Evolutionary conservation across 2,113 vertebrate genomes (phyloP).

Genomic region (Laticauda colubrina): DNA sequence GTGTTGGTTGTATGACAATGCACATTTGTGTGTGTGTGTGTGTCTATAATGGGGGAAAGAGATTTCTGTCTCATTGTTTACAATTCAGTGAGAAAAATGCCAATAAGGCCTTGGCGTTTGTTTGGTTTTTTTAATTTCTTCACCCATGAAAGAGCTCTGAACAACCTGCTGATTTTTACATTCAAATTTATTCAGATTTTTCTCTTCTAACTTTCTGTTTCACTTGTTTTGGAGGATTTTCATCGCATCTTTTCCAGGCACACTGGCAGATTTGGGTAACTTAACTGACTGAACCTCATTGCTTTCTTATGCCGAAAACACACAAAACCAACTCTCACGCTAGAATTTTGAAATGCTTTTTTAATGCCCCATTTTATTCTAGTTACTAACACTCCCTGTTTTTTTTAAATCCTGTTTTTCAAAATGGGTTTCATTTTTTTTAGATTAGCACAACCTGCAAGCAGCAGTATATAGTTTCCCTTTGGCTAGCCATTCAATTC

Average conservation of each 20-base stretch:
- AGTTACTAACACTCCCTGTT: background rate
- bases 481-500: background rate
- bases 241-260: conserved; percentile 10
- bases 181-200: conserved; percentile 44
- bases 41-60: conserved; percentile 26
- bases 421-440: background rate
- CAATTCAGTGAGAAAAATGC: conserved; percentile 49
- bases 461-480: background rate
- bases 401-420: background rate
- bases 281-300: conserved; percentile 22
- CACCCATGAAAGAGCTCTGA: conserved; percentile 67
- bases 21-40: conserved; percentile 47
- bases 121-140: conserved; percentile 1
- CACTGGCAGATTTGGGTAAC: background rate
- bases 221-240: conserved; percentile 41
- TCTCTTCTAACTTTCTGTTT: conserved; percentile 47
- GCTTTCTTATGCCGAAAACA: background rate
- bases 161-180: conserved; percentile 52
- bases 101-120: conserved; percentile 38
- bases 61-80: conserved; percentile 31
- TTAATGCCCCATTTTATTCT: background rate
- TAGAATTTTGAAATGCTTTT: background rate
- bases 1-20: background rate
- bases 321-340: background rate
- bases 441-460: fast-evolving